Percentiles rank a stretch among this genome's conserved stretches.
These are phyloP conservation scores for Chiridota heheva DNA, from an alignment of 35 echinoderm and acorn worm genomes.

Conservation along the genomic window DNA sequence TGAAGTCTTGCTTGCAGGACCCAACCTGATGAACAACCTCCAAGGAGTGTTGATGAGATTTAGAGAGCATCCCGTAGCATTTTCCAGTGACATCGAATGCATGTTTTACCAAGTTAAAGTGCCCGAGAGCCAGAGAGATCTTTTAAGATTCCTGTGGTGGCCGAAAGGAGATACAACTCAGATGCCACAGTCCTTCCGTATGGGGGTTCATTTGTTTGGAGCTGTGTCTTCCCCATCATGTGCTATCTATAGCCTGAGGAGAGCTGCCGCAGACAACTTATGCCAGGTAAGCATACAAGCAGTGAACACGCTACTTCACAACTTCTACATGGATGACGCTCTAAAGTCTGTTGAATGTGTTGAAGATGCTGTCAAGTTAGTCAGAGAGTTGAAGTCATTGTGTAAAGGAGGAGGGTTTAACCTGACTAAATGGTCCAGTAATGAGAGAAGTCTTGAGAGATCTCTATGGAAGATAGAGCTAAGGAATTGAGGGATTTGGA, in stretches of 20 bases:
- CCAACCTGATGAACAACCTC: too few species aligned
- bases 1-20: too few species aligned
- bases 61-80: too few species aligned
- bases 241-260: slow-evolving; percentile 26
- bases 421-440: slow-evolving; percentile 46
- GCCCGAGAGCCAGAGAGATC: too few species aligned
- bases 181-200: neutral
- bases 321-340: slow-evolving; percentile 68
- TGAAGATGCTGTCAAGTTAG: slow-evolving; percentile 24
- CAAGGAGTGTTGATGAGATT: too few species aligned
- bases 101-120: too few species aligned
- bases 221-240: slow-evolving; percentile 35
- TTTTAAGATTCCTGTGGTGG: slow-evolving; percentile 59
- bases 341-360: slow-evolving; percentile 28
- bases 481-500: slow-evolving; percentile 1
- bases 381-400: neutral
- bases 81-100: too few species aligned
- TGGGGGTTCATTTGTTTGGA: slow-evolving; percentile 43
- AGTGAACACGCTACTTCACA: neutral
- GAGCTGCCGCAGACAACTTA: slow-evolving; percentile 24
- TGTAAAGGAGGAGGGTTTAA: slow-evolving; percentile 27
- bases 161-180: neutral
- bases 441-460: neutral
- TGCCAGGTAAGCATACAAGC: neutral
- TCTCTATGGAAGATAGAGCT: slow-evolving; percentile 7